Conservation (phyloP, 2,888 invertebrate species). For the Sphaeridia pumilis region DNA sequence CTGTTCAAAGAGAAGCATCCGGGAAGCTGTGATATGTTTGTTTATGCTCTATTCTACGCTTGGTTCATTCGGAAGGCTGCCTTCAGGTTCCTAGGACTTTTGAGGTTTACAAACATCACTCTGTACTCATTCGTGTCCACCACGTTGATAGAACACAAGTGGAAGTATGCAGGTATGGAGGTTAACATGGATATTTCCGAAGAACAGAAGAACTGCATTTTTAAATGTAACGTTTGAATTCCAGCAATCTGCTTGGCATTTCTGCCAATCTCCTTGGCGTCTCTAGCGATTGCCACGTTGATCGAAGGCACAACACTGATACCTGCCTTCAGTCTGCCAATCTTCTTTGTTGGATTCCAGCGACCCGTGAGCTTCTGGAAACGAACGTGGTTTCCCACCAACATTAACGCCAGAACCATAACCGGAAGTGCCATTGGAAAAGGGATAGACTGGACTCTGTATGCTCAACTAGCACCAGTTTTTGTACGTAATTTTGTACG, state of each 20-base stretch:
- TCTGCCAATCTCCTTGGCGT: constrained; percentile 23
- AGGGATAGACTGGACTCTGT: constrained; percentile 37
- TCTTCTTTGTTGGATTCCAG: constrained; percentile 42
- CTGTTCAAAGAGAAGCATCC: background rate
- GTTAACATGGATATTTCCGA: too few relatives aligned
- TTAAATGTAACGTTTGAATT: too few relatives aligned
- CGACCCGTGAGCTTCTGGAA: constrained; percentile 43
- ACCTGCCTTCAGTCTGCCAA: constrained; percentile 43
- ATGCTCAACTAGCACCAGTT: constrained; percentile 38
- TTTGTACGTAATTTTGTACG: constrained; percentile 38
- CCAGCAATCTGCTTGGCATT: too few relatives aligned
- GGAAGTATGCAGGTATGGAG: background rate
- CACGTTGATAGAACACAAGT: constrained; percentile 16
- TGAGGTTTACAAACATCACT: constrained; percentile 19
- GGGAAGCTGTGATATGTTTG: constrained; percentile 7
- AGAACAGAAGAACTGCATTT: too few relatives aligned
- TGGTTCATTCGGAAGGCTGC: constrained; percentile 17
- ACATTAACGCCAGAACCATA: constrained; percentile 11
- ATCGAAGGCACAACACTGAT: constrained; percentile 41
- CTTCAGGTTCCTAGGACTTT: constrained; percentile 14
- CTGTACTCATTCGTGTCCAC: constrained; percentile 21
- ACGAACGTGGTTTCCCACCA: constrained; percentile 28
- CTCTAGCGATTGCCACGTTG: constrained; percentile 37
- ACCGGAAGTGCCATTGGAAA: constrained; percentile 23
- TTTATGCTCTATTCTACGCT: constrained; percentile 18